Percentiles rank a stretch among this genome's conserved stretches.
phyloP scores from a whole-genome alignment of 2,888 invertebrate species.

The Fragum whitleyi region DNA sequence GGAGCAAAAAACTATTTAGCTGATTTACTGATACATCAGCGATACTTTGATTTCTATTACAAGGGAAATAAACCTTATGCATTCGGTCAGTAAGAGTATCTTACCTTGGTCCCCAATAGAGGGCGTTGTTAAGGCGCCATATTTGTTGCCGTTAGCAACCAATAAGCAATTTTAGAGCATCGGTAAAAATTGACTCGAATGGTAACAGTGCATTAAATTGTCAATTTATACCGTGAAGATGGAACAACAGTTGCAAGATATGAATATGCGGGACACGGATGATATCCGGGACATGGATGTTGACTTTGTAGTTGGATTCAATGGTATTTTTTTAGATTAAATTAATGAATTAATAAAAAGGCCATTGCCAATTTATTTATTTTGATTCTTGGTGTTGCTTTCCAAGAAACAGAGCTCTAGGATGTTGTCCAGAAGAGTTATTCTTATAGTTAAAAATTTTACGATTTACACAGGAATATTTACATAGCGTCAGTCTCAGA shows the following conservation, averaged over 20 bases:
- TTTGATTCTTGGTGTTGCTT: no score
- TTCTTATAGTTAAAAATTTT: no score
- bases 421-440: no score
- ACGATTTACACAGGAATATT: no score
- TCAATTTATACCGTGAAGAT: constrained; percentile 40
- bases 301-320: constrained; percentile 76
- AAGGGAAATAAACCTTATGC: neutral
- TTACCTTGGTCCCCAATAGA: constrained; percentile 30
- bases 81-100: neutral
- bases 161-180: constrained; percentile 65
- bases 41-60: no score
- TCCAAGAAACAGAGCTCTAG: no score
- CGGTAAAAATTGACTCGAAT: constrained; percentile 40
- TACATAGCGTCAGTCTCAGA: no score
- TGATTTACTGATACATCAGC: no score
- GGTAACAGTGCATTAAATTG: constrained; percentile 16
- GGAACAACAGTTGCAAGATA: constrained; percentile 49
- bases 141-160: constrained; percentile 75
- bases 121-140: constrained; percentile 71
- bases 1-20: no score
- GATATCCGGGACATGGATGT: constrained; percentile 71
- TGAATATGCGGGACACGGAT: no score
- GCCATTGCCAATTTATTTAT: no score
- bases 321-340: constrained; percentile 69
- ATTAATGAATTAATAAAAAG: no score